Percentiles rank a stretch among this genome's conserved stretches.
Conservation (phyloP, 2,888 invertebrate species). For the Eupithecia insigniata region DNA sequence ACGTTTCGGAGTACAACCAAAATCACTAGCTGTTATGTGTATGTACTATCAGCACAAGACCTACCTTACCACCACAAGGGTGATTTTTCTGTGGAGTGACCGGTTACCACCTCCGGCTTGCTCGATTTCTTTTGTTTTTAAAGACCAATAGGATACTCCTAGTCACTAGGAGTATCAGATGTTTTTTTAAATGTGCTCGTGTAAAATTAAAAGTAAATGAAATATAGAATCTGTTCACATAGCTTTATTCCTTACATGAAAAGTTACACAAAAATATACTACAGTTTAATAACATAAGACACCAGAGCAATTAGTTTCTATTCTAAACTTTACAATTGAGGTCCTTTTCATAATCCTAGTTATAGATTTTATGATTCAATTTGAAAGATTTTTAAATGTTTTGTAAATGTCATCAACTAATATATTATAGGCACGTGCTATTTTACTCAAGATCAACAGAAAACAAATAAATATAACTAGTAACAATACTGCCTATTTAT, state of each 20-base stretch:
- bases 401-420: background rate
- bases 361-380: background rate
- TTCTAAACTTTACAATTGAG: constrained; percentile 11
- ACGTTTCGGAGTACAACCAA: background rate
- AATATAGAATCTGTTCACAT: constrained; percentile 4
- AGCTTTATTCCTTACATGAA: constrained; percentile 53
- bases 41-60: too few relatives aligned
- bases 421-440: background rate
- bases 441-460: background rate
- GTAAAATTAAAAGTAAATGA: background rate
- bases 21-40: background rate
- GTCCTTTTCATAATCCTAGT: background rate
- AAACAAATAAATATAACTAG: background rate
- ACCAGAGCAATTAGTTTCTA: constrained; percentile 42
- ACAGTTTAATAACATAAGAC: constrained; percentile 66
- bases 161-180: too few relatives aligned
- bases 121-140: too few relatives aligned
- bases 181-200: too few relatives aligned
- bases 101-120: too few relatives aligned
- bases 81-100: too few relatives aligned
- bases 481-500: background rate
- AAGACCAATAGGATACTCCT: too few relatives aligned
- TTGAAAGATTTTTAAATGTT: background rate
- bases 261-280: constrained; percentile 77
- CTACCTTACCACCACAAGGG: too few relatives aligned